These are phyloP conservation scores for Selene dorsalis DNA, from an alignment of 2,797 vertebrate species.

Conservation along the genomic window DNA sequence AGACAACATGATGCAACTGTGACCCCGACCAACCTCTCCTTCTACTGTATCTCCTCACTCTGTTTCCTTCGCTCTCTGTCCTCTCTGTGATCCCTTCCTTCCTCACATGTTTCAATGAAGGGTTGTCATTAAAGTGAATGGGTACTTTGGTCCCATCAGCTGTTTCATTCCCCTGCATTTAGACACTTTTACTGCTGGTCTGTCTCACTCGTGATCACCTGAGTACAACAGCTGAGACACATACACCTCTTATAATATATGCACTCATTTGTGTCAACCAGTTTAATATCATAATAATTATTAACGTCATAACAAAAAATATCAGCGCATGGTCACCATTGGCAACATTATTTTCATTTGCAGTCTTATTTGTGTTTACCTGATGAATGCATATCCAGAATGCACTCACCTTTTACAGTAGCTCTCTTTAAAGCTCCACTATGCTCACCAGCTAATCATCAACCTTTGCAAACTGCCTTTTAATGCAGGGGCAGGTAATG, in stretches of 20 bases:
- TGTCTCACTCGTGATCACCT: slow-evolving; percentile 25
- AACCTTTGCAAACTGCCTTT: neutral
- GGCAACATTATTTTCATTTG: neutral
- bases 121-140: slow-evolving; percentile 68
- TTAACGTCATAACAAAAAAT: no score
- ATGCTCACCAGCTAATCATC: neutral
- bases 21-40: slow-evolving; percentile 48
- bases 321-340: no score
- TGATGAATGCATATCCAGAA: neutral
- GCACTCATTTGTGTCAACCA: neutral
- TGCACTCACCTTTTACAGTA: neutral
- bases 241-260: neutral
- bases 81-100: slow-evolving; percentile 33
- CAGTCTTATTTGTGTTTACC: neutral
- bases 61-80: slow-evolving; percentile 41
- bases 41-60: neutral
- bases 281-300: neutral
- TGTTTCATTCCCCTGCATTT: slow-evolving; percentile 61
- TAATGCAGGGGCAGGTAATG: neutral
- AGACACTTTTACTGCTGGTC: slow-evolving; percentile 49
- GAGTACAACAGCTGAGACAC: slow-evolving; percentile 1
- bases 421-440: neutral
- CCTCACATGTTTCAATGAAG: slow-evolving; percentile 39
- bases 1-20: slow-evolving; percentile 56
- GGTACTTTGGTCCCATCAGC: slow-evolving; percentile 65